phyloP scores from a whole-genome alignment of 2,113 vertebrate species.

The Butorides virescens region DNA sequence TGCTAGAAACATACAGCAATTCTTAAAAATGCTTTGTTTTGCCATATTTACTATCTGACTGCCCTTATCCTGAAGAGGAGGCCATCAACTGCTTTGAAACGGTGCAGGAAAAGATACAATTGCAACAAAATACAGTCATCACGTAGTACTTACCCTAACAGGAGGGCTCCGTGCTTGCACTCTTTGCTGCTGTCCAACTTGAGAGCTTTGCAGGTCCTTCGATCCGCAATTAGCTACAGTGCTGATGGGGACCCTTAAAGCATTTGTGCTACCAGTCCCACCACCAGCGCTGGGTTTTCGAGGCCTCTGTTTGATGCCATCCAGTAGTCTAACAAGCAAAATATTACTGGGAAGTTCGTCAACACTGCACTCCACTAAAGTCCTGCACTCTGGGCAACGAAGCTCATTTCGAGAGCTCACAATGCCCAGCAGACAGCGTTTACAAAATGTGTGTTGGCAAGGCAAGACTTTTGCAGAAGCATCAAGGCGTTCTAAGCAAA shows the following conservation, averaged over 20 bases:
- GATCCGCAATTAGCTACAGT: constrained; percentile 66
- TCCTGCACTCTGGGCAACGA: constrained; percentile 95
- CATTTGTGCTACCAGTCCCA: constrained; percentile 70
- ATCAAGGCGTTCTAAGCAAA: constrained; percentile 95
- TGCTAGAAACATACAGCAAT: background rate
- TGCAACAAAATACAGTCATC: background rate
- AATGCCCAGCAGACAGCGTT: constrained; percentile 93
- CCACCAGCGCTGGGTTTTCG: constrained; percentile 75
- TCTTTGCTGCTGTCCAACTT: constrained; percentile 84
- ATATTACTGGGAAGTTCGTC: constrained; percentile 98
- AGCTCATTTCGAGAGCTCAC: constrained; percentile 93
- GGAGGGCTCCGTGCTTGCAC: constrained; percentile 90
- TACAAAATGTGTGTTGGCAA: constrained; percentile 98
- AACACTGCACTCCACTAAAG: constrained; percentile 89
- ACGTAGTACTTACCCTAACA: constrained; percentile 85
- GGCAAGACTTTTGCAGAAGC: constrained; percentile 95
- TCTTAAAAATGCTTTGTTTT: background rate
- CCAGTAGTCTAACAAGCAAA: constrained; percentile 93
- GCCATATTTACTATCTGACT: background rate
- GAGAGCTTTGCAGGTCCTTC: constrained; percentile 80
- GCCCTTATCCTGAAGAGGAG: background rate
- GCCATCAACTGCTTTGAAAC: background rate
- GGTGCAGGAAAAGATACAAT: background rate
- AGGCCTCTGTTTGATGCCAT: constrained; percentile 97
- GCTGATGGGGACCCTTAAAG: constrained; percentile 65